Conservation (phyloP, 2,888 invertebrate species). For the Kryphioiulus occultus region DNA sequence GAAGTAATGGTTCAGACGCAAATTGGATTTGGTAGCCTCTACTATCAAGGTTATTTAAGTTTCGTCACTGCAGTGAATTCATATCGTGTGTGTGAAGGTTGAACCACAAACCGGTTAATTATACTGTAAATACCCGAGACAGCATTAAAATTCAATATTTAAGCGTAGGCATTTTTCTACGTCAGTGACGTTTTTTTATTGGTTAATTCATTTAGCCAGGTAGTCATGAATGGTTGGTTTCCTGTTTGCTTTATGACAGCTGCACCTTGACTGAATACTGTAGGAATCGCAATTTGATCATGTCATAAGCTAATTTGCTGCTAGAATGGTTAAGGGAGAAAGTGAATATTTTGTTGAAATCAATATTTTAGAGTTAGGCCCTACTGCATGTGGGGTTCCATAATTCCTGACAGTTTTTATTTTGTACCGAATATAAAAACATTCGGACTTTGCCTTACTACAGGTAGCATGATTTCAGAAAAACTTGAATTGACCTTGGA, state of each 20-base stretch:
- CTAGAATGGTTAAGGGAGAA: too few species aligned
- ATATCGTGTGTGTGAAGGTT: background rate
- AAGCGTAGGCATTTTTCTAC: background rate
- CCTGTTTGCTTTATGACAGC: background rate
- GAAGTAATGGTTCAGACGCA: background rate
- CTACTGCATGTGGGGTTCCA: too few species aligned
- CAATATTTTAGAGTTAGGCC: too few species aligned
- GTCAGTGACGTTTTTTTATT: background rate
- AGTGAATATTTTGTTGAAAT: too few species aligned
- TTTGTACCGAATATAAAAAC: too few species aligned
- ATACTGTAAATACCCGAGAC: background rate
- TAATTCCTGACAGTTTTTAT: too few species aligned
- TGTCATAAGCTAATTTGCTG: background rate
- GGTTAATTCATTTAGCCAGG: background rate
- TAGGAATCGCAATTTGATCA: background rate
- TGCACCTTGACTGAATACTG: background rate
- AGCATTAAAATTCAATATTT: background rate
- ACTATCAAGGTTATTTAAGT: background rate
- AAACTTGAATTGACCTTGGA: background rate
- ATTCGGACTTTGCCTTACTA: background rate
- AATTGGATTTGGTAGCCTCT: background rate
- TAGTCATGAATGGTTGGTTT: background rate
- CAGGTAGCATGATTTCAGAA: too few species aligned
- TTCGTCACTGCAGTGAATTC: background rate
- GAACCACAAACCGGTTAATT: constrained; percentile 31